Base-by-base conservation (phyloP, 2,888 invertebrate species). In the Perizoma affinitatum region DNA sequence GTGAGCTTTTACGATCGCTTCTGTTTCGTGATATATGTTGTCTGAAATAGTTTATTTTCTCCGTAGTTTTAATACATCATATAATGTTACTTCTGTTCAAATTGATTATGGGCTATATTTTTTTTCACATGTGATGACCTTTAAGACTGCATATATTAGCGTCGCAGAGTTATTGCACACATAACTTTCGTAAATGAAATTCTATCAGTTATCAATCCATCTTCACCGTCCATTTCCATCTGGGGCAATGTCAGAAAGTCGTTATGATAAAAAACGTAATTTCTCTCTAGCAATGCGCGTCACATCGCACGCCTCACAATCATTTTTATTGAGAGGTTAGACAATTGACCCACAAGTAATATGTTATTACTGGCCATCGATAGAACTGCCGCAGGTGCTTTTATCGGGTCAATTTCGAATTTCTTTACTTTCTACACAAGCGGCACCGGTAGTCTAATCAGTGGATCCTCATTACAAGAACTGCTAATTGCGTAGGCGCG, bases 341-440 rank as follows among this genome's bases (percentile, higher is more conserved):
- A 76, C 84, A 85, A 87, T 88, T 88, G 89, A 89, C 90, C 88
- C 70, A 89, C 80, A 84, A 85, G 76, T 76, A 75, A 81, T 80
- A 75, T 78, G 78, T 81, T 81, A 86, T 87, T 85, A 84, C 78
- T 72, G 69, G 69, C 74, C 69, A 72, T 75, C 66, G 68, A 65
- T 79, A 75, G 72, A 80, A 79, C 78, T 79, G 79, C 78, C 79
- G 74, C 76, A 76, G 75, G 78, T 59, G 78, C 79, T 76, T 77
- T 75, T 80, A 83, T 81, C 80, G 68, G 83, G 83, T 85, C 84
- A 86, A 84, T 86, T 84, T 82, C 74, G 73, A 83, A 82, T 84
- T 83, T 79, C 72, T 81, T 76, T 72, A 83, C 88, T 88, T 90
- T 89, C 88, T 87, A 85, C 74, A 72, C 79, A 80, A 81, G 43